phyloP scores from a whole-genome alignment of 2,113 vertebrate genomes.

The human (Homo sapiens) region GRCh38 chr2:197646501-197647000 shows the following conservation, averaged over 20 bases:
- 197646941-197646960: background rate
- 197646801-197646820: too few species aligned
- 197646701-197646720: background rate
- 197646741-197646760: background rate
- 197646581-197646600: conserved; percentile 93
- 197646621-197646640: conserved; percentile 93
- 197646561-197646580: conserved; percentile 93
- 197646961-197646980: background rate
- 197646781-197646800: too few species aligned
- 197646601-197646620: conserved; percentile 90
- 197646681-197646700: background rate
- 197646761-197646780: too few species aligned
- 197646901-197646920: background rate
- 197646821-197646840: too few species aligned
- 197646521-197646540: conserved; percentile 90
- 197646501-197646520: conserved; percentile 94
- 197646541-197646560: conserved; percentile 89
- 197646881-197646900: too few species aligned
- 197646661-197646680: conserved; percentile 79
- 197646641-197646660: conserved; percentile 91
- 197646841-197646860: too few species aligned
- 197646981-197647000: conserved; percentile 31
- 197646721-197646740: background rate
- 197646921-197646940: background rate
- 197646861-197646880: too few species aligned